Conservation (phyloP, 2,797 vertebrate genomes). For the Phrynocephalus guinanensis region DNA sequence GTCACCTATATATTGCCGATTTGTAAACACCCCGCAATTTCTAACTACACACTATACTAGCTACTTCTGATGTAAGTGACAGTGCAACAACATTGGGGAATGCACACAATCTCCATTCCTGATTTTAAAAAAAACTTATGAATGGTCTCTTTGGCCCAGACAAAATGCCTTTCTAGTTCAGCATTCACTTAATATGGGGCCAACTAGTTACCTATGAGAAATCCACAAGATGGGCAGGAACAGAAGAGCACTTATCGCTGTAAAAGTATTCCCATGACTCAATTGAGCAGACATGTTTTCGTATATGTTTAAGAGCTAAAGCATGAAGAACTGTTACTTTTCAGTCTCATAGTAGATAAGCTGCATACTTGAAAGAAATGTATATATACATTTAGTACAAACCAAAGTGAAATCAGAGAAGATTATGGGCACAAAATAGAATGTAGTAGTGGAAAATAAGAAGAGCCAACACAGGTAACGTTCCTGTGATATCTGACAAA, state of each 20-base stretch:
- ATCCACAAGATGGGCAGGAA: not conserved
- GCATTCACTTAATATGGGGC: not conserved
- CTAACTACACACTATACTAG: not conserved
- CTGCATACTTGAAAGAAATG: not conserved
- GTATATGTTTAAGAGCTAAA: not conserved
- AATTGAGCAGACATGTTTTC: not conserved
- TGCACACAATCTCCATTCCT: not conserved
- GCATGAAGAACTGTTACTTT: not conserved
- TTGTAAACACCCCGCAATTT: not conserved
- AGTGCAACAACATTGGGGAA: not conserved
- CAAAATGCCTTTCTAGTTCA: not conserved
- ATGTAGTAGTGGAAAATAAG: not conserved
- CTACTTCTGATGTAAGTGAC: not conserved
- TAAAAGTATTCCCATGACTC: not conserved
- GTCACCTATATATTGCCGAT: too few species aligned
- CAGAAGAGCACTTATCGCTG: not conserved
- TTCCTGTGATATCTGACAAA: not conserved
- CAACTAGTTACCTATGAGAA: not conserved
- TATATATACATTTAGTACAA: not conserved
- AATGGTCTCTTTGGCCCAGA: too few species aligned
- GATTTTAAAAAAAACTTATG: not conserved
- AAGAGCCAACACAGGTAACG: not conserved
- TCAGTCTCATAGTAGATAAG: not conserved
- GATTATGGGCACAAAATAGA: not conserved
- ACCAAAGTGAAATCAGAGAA: conserved; percentile 1